Conservation (phyloP, 1,140 invertebrate genomes). For the Aphelinus atriplicis region DNA sequence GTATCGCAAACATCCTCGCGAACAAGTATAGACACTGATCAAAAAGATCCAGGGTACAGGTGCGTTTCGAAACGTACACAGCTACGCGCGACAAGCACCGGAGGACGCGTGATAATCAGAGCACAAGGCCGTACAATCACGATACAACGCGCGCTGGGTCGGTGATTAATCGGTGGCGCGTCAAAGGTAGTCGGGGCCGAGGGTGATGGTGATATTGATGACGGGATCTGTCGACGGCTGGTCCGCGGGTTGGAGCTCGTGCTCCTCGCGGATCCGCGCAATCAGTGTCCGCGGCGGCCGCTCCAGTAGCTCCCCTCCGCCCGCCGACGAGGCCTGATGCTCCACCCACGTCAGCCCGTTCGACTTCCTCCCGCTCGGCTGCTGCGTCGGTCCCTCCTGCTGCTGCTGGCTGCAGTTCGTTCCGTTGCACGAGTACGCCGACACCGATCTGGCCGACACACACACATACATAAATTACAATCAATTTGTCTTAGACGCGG, state of each 20-base stretch:
- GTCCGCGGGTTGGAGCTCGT: slow-evolving; percentile 34
- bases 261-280: slow-evolving; percentile 48
- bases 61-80: no score
- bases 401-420: slow-evolving; percentile 8
- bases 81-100: no score
- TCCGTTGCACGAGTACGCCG: not conserved
- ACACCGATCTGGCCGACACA: slow-evolving; percentile 1
- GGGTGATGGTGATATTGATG: slow-evolving; percentile 52
- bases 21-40: no score
- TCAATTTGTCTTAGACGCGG: not conserved
- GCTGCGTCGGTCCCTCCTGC: not conserved
- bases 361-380: not conserved
- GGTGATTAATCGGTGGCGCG: no score
- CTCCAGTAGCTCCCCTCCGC: no score
- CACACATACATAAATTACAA: no score
- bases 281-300: not conserved
- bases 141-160: no score
- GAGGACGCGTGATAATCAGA: no score
- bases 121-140: no score
- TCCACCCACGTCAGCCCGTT: slow-evolving; percentile 1
- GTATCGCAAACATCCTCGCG: no score
- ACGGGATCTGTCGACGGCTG: slow-evolving; percentile 40
- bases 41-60: no score
- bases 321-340: no score
- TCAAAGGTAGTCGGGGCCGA: slow-evolving; percentile 33